Evolutionary conservation across 2,888 invertebrate species (phyloP).

Genomic region (Macroteleia sp.): DNA sequence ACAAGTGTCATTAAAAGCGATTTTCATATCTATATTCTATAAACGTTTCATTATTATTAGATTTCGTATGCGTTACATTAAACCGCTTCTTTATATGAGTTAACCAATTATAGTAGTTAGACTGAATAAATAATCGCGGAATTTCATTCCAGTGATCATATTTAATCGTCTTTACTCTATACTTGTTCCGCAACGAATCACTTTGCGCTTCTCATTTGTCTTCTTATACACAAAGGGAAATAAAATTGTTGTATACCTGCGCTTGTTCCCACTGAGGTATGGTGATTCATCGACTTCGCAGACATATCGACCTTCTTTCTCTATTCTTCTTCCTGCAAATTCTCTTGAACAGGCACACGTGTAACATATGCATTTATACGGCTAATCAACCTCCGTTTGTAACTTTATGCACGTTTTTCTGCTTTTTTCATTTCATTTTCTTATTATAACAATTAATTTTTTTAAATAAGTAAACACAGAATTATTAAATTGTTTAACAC

Average conservation of each 20-base stretch:
- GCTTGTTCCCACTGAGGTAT: constrained; percentile 49
- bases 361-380: constrained; percentile 56
- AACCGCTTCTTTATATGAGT: constrained; percentile 26
- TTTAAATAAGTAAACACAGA: no score
- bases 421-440: not conserved
- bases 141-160: constrained; percentile 53
- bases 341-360: constrained; percentile 47
- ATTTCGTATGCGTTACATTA: constrained; percentile 24
- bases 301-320: constrained; percentile 65
- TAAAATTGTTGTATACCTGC: constrained; percentile 58
- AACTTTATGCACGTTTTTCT: constrained; percentile 8
- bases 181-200: constrained; percentile 63
- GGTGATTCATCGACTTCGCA: constrained; percentile 65
- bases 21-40: constrained; percentile 28
- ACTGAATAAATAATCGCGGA: constrained; percentile 58
- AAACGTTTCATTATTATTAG: constrained; percentile 22
- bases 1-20: constrained; percentile 33
- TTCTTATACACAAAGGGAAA: constrained; percentile 60
- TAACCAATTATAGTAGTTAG: constrained; percentile 51
- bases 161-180: constrained; percentile 55
- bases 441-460: not conserved
- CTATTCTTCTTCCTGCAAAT: constrained; percentile 58
- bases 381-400: constrained; percentile 44
- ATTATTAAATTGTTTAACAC: no score
- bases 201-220: constrained; percentile 62